phyloP scores from a whole-genome alignment of 2,797 vertebrate species.

The Platalea minor region DNA sequence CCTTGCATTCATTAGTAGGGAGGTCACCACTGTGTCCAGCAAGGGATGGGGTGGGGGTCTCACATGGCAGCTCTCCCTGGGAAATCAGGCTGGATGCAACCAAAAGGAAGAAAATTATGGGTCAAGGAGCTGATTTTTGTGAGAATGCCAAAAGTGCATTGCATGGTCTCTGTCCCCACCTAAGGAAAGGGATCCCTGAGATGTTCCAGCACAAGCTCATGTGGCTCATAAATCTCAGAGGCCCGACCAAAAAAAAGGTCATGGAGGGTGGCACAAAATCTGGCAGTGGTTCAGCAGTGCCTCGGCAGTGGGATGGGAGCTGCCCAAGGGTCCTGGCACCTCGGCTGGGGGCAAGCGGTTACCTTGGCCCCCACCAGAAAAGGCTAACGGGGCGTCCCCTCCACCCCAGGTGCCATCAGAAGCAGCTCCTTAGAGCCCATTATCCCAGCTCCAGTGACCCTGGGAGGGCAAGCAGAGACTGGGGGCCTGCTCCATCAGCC shows the following conservation, averaged over 20 bases:
- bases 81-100: not conserved
- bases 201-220: not conserved
- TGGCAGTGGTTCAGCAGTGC: not conserved
- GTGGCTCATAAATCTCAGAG: not conserved
- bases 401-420: not conserved
- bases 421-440: not conserved
- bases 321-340: not conserved
- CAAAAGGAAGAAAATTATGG: not conserved
- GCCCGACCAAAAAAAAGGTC: not conserved
- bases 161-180: not conserved
- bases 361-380: not conserved
- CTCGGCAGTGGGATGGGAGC: not conserved
- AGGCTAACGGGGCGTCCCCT: not conserved
- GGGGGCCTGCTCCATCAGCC: not conserved
- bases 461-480: not conserved
- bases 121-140: not conserved
- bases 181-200: not conserved
- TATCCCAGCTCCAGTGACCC: not conserved
- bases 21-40: not conserved
- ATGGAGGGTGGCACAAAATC: not conserved
- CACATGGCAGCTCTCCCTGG: not conserved
- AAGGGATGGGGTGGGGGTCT: not conserved
- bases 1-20: not conserved
- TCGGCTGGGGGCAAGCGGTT: not conserved
- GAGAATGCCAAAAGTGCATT: not conserved